These are phyloP conservation scores for Cettia cetti DNA, from an alignment of 2,113 vertebrate genomes.

Conservation along the genomic window DNA sequence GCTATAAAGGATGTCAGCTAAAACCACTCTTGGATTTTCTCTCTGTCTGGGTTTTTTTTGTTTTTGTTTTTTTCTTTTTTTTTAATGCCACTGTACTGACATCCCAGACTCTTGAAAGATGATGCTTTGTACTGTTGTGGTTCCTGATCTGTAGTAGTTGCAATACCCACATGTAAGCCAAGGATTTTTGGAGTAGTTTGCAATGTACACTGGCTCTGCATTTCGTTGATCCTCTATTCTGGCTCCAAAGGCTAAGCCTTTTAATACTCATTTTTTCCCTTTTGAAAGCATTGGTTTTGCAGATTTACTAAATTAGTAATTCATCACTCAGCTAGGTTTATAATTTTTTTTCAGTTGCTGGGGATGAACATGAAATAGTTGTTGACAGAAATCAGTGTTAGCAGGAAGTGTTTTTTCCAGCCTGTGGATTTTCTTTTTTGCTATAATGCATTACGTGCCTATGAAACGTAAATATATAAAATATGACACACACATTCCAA, in stretches of 20 bases:
- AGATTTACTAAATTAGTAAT: slow-evolving; percentile 66
- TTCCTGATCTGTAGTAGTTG: slow-evolving; percentile 19
- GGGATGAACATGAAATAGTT: slow-evolving; percentile 38
- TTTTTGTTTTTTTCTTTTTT: neutral
- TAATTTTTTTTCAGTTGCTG: slow-evolving; percentile 41
- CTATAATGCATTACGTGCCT: neutral
- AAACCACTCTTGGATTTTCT: neutral
- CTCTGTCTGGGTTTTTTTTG: neutral
- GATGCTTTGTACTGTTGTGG: neutral
- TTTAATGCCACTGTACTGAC: neutral
- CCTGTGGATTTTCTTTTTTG: slow-evolving; percentile 13
- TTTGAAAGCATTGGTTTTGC: slow-evolving; percentile 46
- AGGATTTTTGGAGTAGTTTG: slow-evolving; percentile 59
- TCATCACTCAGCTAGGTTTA: slow-evolving; percentile 36
- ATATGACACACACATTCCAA: neutral
- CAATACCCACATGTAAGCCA: slow-evolving; percentile 29
- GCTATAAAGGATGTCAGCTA: neutral
- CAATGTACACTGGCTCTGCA: slow-evolving; percentile 43
- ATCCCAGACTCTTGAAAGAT: neutral
- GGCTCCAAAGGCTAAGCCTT: slow-evolving; percentile 51
- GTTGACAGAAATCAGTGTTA: slow-evolving; percentile 41
- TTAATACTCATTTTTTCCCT: slow-evolving; percentile 50
- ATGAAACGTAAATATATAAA: slow-evolving; percentile 19
- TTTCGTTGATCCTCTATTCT: slow-evolving; percentile 50
- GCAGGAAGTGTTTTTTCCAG: slow-evolving; percentile 11